phyloP scores from a whole-genome alignment of 1,140 invertebrate genomes.

The Doryteuthis pealeii region DNA sequence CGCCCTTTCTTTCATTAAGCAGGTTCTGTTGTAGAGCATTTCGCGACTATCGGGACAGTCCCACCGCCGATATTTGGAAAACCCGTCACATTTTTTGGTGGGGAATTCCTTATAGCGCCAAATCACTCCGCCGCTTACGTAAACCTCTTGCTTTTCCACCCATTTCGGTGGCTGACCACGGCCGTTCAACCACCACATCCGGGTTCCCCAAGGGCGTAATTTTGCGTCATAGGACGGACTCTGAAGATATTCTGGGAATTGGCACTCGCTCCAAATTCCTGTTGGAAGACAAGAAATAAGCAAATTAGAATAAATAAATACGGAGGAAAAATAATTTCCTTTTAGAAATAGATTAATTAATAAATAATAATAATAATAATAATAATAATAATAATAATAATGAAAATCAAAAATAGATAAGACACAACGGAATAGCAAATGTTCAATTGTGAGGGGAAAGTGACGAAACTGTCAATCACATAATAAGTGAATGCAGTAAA shows the following conservation, averaged over 20 bases:
- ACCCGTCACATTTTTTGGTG: constrained; percentile 7
- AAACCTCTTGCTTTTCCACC: constrained; percentile 18
- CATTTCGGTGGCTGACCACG: constrained; percentile 5
- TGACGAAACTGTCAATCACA: too few relatives aligned
- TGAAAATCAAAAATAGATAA: not conserved
- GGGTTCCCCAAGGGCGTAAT: constrained; percentile 7
- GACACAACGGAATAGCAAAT: not conserved
- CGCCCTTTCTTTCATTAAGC: not conserved
- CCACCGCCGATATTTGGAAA: not conserved
- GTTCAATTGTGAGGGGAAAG: not conserved
- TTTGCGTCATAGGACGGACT: constrained; percentile 3
- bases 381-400: not conserved
- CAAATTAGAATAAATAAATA: not conserved
- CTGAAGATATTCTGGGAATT: constrained; percentile 14
- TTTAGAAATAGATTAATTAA: not conserved
- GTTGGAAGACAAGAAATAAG: not conserved
- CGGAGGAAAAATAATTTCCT: not conserved
- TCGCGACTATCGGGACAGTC: not conserved
- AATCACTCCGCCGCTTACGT: constrained; percentile 7
- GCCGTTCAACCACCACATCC: constrained; percentile 15
- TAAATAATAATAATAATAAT: not conserved
- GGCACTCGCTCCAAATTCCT: constrained; percentile 10
- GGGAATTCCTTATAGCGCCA: constrained; percentile 13
- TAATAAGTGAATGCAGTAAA: too few relatives aligned
- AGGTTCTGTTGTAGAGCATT: constrained; percentile 14